Evolutionary conservation across 2,113 vertebrate genomes (phyloP).

Genomic region (Tragelaphus imberbis): DNA sequence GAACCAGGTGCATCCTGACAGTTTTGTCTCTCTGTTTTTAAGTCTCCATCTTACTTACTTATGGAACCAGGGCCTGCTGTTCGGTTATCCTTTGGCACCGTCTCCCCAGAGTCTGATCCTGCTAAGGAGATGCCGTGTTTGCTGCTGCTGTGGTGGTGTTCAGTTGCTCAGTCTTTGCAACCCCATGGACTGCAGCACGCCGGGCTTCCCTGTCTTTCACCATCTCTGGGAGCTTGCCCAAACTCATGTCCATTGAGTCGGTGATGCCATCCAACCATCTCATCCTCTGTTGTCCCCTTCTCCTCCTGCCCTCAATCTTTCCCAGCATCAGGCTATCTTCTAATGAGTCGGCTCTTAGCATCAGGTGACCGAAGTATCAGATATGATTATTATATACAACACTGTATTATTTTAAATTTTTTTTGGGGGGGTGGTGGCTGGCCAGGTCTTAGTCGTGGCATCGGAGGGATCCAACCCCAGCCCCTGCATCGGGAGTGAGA

Average conservation of each 20-base stretch:
- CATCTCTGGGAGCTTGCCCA: neutral
- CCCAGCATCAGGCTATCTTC: neutral
- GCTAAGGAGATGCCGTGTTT: neutral
- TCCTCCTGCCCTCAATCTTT: neutral
- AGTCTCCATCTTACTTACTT: neutral
- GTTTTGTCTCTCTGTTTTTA: neutral
- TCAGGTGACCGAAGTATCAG: neutral
- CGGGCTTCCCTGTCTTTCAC: accelerated
- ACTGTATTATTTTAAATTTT: neutral
- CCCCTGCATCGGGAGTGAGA: neutral
- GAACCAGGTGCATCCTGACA: neutral
- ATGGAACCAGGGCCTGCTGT: no score
- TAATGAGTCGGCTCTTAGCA: neutral
- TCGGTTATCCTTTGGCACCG: accelerated
- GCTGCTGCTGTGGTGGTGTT: neutral
- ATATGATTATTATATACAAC: neutral
- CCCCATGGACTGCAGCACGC: neutral
- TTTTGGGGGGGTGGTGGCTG: neutral
- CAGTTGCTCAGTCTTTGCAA: neutral
- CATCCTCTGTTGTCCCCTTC: no score
- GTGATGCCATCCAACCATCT: no score
- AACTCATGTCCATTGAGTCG: accelerated
- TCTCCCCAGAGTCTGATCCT: neutral
- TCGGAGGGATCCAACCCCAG: neutral
- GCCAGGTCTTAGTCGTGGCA: neutral